phyloP scores from a whole-genome alignment of 2,797 vertebrate species.

The Selene dorsalis region DNA sequence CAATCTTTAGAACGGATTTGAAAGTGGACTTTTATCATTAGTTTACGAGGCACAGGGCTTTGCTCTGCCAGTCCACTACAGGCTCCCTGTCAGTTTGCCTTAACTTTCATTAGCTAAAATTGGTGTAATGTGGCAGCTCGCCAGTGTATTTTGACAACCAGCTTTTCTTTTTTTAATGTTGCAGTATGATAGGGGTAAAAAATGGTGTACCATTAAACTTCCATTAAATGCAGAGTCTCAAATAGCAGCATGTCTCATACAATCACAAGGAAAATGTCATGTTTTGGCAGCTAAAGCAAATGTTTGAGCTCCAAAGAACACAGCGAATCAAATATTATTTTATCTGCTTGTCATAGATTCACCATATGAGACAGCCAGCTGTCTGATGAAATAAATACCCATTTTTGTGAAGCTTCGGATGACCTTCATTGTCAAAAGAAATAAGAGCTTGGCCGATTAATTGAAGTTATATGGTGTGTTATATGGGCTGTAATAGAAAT shows the following conservation, averaged over 20 bases:
- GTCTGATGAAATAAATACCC: conserved; percentile 29
- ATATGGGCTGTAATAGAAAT: conserved; percentile 4
- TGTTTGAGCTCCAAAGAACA: conserved; percentile 11
- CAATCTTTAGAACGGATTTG: not conserved
- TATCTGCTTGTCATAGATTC: conserved; percentile 37
- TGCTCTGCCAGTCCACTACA: not conserved
- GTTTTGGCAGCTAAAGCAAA: conserved; percentile 38
- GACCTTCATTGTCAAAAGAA: conserved; percentile 39
- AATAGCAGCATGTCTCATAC: conserved; percentile 21
- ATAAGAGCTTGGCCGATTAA: not conserved
- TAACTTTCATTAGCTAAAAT: not conserved
- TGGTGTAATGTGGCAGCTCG: not conserved
- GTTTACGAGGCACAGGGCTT: not conserved
- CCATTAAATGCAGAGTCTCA: conserved; percentile 42
- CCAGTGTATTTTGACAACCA: conserved; percentile 10
- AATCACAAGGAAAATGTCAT: conserved; percentile 40
- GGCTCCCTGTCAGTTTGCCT: conserved; percentile 9
- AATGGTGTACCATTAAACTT: conserved; percentile 40
- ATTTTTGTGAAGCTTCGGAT: conserved; percentile 17
- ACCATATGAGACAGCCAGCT: conserved; percentile 16
- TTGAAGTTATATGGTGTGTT: conserved; percentile 27
- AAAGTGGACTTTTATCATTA: not conserved
- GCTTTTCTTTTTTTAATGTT: conserved; percentile 13
- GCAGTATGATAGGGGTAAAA: conserved; percentile 7
- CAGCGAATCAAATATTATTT: conserved; percentile 28